phyloP scores from a whole-genome alignment of 1,140 invertebrate species.

The Xylocopa sonorina region DNA sequence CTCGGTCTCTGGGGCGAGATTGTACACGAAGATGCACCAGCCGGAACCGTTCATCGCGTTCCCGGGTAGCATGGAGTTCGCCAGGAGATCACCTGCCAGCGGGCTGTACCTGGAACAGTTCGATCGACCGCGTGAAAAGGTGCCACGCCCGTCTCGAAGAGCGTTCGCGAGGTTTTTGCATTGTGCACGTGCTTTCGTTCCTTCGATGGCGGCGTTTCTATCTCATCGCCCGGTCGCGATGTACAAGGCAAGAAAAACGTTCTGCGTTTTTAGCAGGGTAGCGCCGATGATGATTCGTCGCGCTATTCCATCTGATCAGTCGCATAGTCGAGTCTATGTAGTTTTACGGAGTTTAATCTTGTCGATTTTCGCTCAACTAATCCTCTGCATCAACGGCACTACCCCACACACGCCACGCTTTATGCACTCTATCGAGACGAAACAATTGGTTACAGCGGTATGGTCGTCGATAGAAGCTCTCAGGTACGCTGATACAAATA shows the following conservation, averaged over 20 bases:
- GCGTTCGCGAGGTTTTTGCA: no score
- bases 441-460: no score
- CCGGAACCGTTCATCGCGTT: constrained; percentile 92
- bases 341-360: no score
- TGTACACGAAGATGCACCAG: constrained; percentile 99
- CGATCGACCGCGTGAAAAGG: constrained; percentile 60
- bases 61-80: constrained; percentile 92
- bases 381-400: not conserved
- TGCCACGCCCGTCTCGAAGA: no score
- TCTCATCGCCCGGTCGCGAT: not conserved
- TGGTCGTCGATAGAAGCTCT: not conserved
- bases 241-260: constrained; percentile 17
- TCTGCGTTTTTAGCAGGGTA: not conserved
- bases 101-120: constrained; percentile 92
- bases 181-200: not conserved
- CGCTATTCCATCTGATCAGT: no score
- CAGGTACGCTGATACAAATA: no score
- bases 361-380: not conserved
- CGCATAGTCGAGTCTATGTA: no score
- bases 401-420: no score
- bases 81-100: constrained; percentile 94
- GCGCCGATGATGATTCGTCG: no score
- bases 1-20: constrained; percentile 98
- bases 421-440: no score
- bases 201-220: no score